A percentile compares a stretch with the other conserved stretches of the same genome.
phyloP scores from a whole-genome alignment of 2,888 invertebrate species.

The Rhagium mordax region DNA sequence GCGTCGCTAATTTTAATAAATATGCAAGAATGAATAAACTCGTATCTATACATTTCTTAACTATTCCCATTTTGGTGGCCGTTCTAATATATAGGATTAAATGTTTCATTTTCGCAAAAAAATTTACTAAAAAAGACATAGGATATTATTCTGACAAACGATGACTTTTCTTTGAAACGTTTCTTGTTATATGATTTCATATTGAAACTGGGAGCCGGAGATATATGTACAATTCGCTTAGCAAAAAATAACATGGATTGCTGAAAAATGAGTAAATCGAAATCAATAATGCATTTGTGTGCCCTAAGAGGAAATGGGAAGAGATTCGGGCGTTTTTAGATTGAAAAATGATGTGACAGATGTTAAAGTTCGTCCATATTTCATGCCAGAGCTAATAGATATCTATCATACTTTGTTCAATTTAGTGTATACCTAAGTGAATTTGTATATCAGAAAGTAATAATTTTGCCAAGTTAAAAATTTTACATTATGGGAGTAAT shows the following conservation, averaged over 20 bases:
- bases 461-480: not conserved
- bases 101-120: no score
- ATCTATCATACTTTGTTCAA: conserved; percentile 21
- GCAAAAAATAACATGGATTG: conserved; percentile 9
- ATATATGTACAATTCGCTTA: not conserved
- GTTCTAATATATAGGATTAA: no score
- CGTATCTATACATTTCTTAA: no score
- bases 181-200: not conserved
- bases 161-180: not conserved
- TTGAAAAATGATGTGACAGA: conserved; percentile 30
- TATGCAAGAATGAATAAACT: no score
- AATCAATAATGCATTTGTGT: conserved; percentile 26
- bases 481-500: not conserved
- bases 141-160: not conserved
- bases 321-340: conserved; percentile 18
- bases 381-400: conserved; percentile 23
- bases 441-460: not conserved
- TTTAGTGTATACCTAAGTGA: conserved; percentile 15
- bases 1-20: no score
- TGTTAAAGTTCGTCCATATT: conserved; percentile 27
- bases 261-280: conserved; percentile 22
- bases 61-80: no score
- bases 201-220: not conserved
- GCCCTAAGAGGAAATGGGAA: conserved; percentile 14
- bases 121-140: no score